phyloP scores from a whole-genome alignment of 2,797 vertebrate species.

The Aphelocoma californica region DNA sequence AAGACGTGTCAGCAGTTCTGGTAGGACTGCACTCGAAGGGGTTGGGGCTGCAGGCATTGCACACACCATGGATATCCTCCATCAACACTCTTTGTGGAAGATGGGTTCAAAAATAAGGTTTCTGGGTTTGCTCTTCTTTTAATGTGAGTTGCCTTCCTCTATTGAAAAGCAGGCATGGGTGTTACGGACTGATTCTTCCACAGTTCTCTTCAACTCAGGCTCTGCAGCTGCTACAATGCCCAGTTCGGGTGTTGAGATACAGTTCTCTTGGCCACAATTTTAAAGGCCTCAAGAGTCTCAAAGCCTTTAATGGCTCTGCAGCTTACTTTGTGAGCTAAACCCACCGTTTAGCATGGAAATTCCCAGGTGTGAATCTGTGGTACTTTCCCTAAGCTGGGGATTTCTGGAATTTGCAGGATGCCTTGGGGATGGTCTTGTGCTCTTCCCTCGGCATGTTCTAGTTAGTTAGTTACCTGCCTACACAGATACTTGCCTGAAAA shows the following conservation, averaged over 20 bases:
- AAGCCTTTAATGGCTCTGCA: neutral
- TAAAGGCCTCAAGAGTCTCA: neutral
- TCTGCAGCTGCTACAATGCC: neutral
- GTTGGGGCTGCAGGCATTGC: neutral
- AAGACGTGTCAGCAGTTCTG: conserved; percentile 17
- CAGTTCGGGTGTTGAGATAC: neutral
- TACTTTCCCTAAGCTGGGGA: neutral
- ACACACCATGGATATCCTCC: neutral
- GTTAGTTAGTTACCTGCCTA: neutral
- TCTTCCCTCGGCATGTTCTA: neutral
- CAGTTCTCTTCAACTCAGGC: neutral
- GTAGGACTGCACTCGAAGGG: neutral
- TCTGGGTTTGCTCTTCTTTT: neutral
- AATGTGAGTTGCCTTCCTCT: neutral
- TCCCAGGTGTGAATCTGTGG: neutral
- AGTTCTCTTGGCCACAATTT: neutral
- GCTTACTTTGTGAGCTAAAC: neutral
- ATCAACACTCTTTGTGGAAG: neutral
- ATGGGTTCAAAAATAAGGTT: neutral
- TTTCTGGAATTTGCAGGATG: neutral
- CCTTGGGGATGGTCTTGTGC: neutral
- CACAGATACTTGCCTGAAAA: neutral
- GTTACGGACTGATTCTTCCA: neutral
- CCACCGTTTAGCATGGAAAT: neutral
- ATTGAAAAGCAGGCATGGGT: neutral